Evolutionary conservation across 2,113 vertebrate genomes (phyloP), one percentile per base, ranked within the genome.

Genomic region (Petroica traversi): DNA sequence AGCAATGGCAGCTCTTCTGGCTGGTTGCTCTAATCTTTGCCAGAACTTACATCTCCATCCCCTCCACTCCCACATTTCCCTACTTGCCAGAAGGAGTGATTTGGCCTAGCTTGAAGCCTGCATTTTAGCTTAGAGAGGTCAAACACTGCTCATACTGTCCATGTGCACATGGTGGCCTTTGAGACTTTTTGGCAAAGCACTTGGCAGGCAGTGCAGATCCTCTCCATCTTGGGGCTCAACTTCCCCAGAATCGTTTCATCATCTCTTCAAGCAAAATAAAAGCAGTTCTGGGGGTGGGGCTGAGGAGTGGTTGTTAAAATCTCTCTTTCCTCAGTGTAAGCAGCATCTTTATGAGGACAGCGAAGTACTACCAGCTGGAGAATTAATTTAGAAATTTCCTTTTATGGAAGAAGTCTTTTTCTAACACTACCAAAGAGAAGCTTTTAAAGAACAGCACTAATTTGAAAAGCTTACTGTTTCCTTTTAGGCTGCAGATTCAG

Each of bases 381-480:
- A 95, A 93, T 88, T 91, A 91, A 96, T 96, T 95, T 95, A 96
- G 94, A 80, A 83, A 88, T 74, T 91, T 92, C 95, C 95, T 97
- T 96, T 95, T 92, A 86, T 63, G 95, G 96, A 86, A 88, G 64
- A 94, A 67, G 72, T 71, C 43, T 88, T 96, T 96, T 95, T 84
- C 91, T 81, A 84, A 80, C 59, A 59, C 51, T 74, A 92, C 48
- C 76, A 77, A 91, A 97, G 45, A 93, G 79, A 92, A 93, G 88
- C 88, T 86, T 96, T 93, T 86, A 95, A 93, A 95, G 91, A 93
- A 81, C 71, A 14, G 36, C 76, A 74, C 72, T 92, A 88, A 96
- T 93, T 84, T 96, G 94, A 93, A 96, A 95, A 95, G 92, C 94
- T 92, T 59, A 96, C 85, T 93, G 94, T 96, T 95, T 94, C 92